phyloP scores from a whole-genome alignment of 2,797 vertebrate genomes.

The Rhinichthys osculus region DNA sequence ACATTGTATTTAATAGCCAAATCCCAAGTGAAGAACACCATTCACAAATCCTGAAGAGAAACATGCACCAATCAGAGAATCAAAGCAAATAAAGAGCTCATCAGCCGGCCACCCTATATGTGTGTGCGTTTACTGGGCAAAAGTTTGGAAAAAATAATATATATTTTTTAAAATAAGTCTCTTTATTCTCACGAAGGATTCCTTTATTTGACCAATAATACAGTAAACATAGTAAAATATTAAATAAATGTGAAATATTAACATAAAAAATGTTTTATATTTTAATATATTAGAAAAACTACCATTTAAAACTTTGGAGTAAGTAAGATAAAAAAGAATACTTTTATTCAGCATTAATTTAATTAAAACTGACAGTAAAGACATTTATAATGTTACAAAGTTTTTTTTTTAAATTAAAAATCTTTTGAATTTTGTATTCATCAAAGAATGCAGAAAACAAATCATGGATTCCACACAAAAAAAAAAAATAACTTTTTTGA shows the following conservation, averaged over 20 bases:
- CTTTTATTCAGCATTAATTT: no score
- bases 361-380: background rate
- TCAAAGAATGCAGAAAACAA: background rate
- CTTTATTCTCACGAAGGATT: background rate
- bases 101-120: background rate
- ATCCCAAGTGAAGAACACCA: background rate
- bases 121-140: background rate
- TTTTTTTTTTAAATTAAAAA: no score
- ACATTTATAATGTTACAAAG: background rate
- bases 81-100: background rate
- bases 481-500: no score
- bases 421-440: background rate
- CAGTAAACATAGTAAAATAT: background rate
- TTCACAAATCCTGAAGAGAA: background rate
- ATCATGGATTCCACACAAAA: no score
- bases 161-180: background rate
- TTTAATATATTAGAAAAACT: background rate
- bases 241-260: background rate
- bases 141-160: background rate
- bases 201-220: background rate
- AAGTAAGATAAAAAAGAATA: background rate
- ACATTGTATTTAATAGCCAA: background rate
- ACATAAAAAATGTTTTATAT: background rate
- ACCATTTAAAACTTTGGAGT: background rate
- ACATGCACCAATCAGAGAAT: background rate